Conservation (phyloP, 2,113 vertebrate genomes). For the Aepyceros melampus region DNA sequence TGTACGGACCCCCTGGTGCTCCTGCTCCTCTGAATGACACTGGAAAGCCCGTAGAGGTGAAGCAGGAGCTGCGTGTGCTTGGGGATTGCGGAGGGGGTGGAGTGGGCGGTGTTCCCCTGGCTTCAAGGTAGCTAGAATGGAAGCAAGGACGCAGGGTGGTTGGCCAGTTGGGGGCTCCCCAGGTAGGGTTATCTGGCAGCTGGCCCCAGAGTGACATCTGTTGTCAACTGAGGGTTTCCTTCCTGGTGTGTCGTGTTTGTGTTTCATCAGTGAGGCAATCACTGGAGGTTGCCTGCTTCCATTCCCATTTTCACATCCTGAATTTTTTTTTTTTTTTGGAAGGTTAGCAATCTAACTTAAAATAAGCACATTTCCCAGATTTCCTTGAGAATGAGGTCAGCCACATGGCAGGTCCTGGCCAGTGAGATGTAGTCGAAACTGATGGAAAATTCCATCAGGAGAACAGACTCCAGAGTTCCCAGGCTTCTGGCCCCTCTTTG, state of each 20-base stretch:
- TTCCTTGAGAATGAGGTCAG: not conserved
- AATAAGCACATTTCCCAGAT: not conserved
- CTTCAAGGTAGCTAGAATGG: not conserved
- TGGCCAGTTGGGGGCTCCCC: not conserved
- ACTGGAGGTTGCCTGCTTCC: not conserved
- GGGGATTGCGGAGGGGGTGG: not conserved
- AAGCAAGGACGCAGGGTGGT: not conserved
- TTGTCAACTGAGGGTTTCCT: not conserved
- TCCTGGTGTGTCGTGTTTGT: not conserved
- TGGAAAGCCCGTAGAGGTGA: not conserved
- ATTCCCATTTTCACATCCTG: not conserved
- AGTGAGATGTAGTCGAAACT: not conserved
- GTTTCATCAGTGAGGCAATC: not conserved
- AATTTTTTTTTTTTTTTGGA: not conserved
- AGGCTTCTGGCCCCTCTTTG: not conserved
- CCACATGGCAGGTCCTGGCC: not conserved
- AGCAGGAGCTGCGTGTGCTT: not conserved
- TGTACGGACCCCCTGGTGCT: not conserved
- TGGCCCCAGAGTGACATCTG: not conserved
- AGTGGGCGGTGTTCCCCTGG: not conserved
- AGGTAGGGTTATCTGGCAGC: not conserved
- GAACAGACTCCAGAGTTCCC: not conserved
- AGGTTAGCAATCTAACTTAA: not conserved
- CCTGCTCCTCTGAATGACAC: not conserved
- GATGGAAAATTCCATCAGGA: not conserved